Base-by-base conservation (phyloP, 2,888 invertebrate species). In the Scaptodrosophila latifasciaeformis region DNA sequence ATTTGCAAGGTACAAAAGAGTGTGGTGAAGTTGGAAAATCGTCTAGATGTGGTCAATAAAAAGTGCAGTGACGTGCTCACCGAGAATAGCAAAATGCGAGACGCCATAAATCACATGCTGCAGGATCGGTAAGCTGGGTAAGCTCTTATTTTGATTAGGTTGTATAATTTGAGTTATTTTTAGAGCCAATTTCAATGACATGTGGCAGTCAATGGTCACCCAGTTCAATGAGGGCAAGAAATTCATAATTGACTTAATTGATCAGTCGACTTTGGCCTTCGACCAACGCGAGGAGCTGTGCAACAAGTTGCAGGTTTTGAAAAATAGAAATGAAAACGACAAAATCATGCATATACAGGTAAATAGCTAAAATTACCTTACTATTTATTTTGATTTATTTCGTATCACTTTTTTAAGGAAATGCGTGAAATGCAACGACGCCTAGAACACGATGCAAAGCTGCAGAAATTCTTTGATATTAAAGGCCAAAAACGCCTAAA, bases 401-500 rank as follows among this genome's bases (percentile, higher is more conserved):
- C 7, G 12, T 10, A 2, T 37, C 27, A 42, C 9, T 39, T 39
- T 34, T 24, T 0, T n/a, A n/a, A 92, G 88, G 96, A 96, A 88
- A 95, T 96, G 89, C 91, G 95, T 40, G 96, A 96, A 80, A 90
- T 96, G 51, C 93, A 95, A 77, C 88, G 96, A 0, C 92, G 93
- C 56, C 86, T 96, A 30, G 96, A 96, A 82, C 93, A 96, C 84
- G 95, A 96, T 82, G 88, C 92, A 70, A 94, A 94, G 70, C 87
- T 96, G 24, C 92, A 94, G 72, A 92, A 94, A 78, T 96, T 96
- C 84, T 90, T 96, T 49, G 92, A 92, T 4, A 91, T 93, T 0
- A 96, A 96, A 84, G 93, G 94, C 0, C 94, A 95, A 60, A 92
- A 92, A 66, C 87, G 95, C 1, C 88, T 92, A 31, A 92, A 93